phyloP scores from a whole-genome alignment of 2,797 vertebrate species.

The Rhinophrynus dorsalis region DNA sequence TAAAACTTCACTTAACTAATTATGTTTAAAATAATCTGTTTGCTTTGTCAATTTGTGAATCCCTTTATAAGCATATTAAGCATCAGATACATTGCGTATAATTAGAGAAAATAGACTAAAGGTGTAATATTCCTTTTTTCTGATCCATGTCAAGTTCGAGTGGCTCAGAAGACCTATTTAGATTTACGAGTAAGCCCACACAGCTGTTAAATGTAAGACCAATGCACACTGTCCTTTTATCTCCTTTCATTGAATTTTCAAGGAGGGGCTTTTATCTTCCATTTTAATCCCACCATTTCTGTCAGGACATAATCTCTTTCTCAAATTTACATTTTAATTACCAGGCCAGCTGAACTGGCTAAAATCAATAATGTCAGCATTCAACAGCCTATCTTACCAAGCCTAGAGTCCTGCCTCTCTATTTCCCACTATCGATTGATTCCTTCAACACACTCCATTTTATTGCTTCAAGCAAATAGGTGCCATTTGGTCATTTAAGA shows the following conservation, averaged over 20 bases:
- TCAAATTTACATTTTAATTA: slow-evolving; percentile 99
- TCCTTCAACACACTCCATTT: slow-evolving; percentile 74
- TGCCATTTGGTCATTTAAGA: slow-evolving; percentile 77
- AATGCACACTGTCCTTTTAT: slow-evolving; percentile 54
- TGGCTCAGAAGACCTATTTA: slow-evolving; percentile 54
- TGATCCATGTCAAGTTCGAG: slow-evolving; percentile 58
- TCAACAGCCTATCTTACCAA: slow-evolving; percentile 67
- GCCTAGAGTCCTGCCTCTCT: slow-evolving; percentile 71
- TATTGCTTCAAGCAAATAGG: slow-evolving; percentile 80
- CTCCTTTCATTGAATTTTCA: slow-evolving; percentile 69
- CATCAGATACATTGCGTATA: background rate
- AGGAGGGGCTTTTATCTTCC: slow-evolving; percentile 85
- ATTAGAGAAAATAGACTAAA: background rate
- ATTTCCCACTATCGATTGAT: slow-evolving; percentile 80
- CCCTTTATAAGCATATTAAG: background rate
- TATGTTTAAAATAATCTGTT: no score
- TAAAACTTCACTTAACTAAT: no score
- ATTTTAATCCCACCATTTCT: slow-evolving; percentile 89
- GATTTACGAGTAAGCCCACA: slow-evolving; percentile 58
- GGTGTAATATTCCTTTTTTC: background rate
- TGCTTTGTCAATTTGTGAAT: no score
- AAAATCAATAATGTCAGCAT: slow-evolving; percentile 92
- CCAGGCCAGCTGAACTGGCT: slow-evolving; percentile 91
- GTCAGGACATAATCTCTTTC: slow-evolving; percentile 97
- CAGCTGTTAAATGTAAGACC: slow-evolving; percentile 54